Base-by-base conservation (phyloP, 2,888 invertebrate species). In the Hyppa rectilinea region DNA sequence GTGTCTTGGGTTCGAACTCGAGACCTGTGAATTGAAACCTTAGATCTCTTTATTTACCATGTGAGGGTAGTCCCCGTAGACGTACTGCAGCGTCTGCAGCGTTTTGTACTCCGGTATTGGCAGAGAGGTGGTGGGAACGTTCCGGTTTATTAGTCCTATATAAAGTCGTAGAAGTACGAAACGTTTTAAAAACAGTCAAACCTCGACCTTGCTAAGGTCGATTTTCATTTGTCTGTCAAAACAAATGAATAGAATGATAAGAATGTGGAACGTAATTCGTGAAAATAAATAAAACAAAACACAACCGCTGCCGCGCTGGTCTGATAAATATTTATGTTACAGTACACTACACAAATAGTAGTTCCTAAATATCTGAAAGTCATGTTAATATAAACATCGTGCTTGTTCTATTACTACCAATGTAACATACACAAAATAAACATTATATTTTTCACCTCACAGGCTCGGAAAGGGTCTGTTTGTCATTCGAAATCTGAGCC, bases 241-340 rank as follows among this genome's bases (percentile, higher is more conserved):
- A 61, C 29, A 60, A 73, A 53, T 7, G 14, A 55, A 65, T 20
- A 34, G 2, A 23, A 34, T 55, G 36, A 36, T 47, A 56, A 66
- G 29, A 75, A 75, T 29, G 1, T 29, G 9, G 49, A 55, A 38
- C 31, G 38, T 40, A 45, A 74, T 45, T 26, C 45, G 5, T 20
- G 9, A 45, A 20, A 77, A n/a, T 49, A 76, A 76, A 77, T 31
- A 71, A 71, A 61, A 78, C 50, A 56, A 56, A 71, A 71, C 71
- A 38, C 56, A 31, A 71, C 71, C 60, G 9, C 71, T 20, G n/a
- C n/a, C n/a, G n/a, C n/a, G n/a, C 26, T 40, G 31, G 12, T 71
- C 47, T 9, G 26, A 45, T 61, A 75, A 71, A 75, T 58, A 75
- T 78, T 75, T 78, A 53, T 60, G 17, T 61, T 6, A 56, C 23